Evolutionary conservation across 1,140 invertebrate species (phyloP).

Genomic region (Homarus americanus): DNA sequence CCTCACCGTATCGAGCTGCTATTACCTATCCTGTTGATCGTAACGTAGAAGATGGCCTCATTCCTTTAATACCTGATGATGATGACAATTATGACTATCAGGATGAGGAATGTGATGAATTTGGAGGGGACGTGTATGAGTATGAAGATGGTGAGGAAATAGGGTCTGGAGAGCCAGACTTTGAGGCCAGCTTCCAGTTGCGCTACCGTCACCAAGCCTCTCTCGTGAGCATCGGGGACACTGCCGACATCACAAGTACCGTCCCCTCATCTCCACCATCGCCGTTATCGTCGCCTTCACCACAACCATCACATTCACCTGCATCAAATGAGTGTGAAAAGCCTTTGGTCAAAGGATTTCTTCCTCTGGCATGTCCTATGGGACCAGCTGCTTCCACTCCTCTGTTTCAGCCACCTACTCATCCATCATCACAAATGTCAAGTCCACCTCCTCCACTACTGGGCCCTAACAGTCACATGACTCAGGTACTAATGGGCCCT

Average conservation of each 20-base stretch:
- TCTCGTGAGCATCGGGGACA: neutral
- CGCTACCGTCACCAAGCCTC: constrained; percentile 47
- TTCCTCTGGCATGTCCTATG: neutral
- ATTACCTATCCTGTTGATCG: constrained; percentile 60
- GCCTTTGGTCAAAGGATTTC: neutral
- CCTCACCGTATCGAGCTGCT: constrained; percentile 33
- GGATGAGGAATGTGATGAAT: constrained; percentile 57
- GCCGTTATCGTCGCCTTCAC: neutral
- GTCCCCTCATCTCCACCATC: constrained; percentile 20
- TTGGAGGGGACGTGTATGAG: constrained; percentile 53
- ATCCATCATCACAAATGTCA: constrained; percentile 34
- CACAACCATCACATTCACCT: constrained; percentile 16
- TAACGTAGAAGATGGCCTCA: constrained; percentile 53
- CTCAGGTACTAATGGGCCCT: constrained; percentile 69
- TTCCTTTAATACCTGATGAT: constrained; percentile 44
- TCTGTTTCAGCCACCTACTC: constrained; percentile 45
- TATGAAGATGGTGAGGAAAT: constrained; percentile 49
- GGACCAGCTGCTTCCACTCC: constrained; percentile 12
- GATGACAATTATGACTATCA: constrained; percentile 62
- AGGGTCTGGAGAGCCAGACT: neutral
- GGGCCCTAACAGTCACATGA: constrained; percentile 51
- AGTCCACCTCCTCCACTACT: constrained; percentile 49
- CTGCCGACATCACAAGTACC: neutral
- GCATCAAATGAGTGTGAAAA: constrained; percentile 14
- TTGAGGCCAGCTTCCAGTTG: constrained; percentile 46